Percentiles rank a stretch among this genome's conserved stretches.
These are phyloP conservation scores for Drosophila neonasuta DNA, from an alignment of 2,888 invertebrate species.

Conservation along the genomic window DNA sequence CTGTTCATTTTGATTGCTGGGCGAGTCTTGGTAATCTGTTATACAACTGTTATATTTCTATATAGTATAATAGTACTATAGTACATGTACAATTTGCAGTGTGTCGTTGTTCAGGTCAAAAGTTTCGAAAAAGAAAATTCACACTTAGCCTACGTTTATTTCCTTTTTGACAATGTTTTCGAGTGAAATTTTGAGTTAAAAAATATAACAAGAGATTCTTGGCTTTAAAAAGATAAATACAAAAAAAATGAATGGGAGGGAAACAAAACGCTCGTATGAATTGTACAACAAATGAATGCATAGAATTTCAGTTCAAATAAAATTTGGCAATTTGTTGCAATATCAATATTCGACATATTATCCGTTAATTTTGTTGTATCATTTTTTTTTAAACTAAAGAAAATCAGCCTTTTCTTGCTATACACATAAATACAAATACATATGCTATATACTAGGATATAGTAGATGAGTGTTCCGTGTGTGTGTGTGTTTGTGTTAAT, in stretches of 20 bases:
- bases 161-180: conserved; percentile 63
- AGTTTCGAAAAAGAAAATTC: conserved; percentile 35
- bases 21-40: conserved; percentile 23
- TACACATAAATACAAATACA: conserved; percentile 67
- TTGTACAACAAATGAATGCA: conserved; percentile 45
- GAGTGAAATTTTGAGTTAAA: conserved; percentile 39
- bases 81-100: conserved; percentile 18
- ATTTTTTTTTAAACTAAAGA: conserved; percentile 69
- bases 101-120: conserved; percentile 36
- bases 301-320: conserved; percentile 59
- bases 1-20: conserved; percentile 49
- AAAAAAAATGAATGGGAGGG: neutral
- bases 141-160: conserved; percentile 25
- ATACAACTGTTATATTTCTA: conserved; percentile 7
- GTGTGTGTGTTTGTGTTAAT: conserved; percentile 8
- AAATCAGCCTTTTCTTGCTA: conserved; percentile 80
- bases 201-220: conserved; percentile 60
- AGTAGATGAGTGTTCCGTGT: conserved; percentile 1
- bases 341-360: conserved; percentile 35
- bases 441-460: conserved; percentile 15
- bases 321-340: conserved; percentile 79
- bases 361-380: conserved; percentile 35
- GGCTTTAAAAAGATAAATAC: conserved; percentile 8
- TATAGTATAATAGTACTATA: neutral
- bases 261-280: conserved; percentile 32